Percentiles rank a stretch among this genome's conserved stretches.
phyloP scores from a whole-genome alignment of 2,113 vertebrate species.

The Pterocles gutturalis region DNA sequence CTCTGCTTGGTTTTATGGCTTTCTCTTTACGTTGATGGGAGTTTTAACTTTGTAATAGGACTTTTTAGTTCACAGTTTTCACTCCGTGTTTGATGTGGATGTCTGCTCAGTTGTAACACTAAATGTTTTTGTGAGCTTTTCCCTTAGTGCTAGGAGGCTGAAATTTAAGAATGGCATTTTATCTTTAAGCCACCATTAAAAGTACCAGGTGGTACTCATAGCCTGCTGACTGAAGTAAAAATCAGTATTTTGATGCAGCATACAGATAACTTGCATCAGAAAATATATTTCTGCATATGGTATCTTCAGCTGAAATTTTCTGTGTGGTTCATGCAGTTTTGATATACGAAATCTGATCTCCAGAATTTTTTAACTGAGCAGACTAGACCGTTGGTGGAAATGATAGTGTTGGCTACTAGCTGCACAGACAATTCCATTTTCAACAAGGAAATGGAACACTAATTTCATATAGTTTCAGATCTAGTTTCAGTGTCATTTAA shows the following conservation, averaged over 20 bases:
- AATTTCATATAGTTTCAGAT: not conserved
- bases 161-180: not conserved
- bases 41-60: not conserved
- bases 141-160: not conserved
- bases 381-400: not conserved
- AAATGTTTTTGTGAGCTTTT: conserved; percentile 1
- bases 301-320: not conserved
- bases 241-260: not conserved
- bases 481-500: not conserved
- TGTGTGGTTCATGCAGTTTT: not conserved
- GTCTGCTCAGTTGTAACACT: not conserved
- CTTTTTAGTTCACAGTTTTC: not conserved
- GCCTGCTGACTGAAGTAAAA: not conserved
- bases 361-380: not conserved
- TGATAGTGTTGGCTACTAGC: not conserved
- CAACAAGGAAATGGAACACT: not conserved
- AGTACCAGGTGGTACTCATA: not conserved
- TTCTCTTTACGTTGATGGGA: not conserved
- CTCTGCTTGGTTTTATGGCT: not conserved
- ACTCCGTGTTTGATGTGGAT: not conserved
- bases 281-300: not conserved
- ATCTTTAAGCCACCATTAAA: not conserved
- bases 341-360: not conserved
- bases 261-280: not conserved
- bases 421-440: not conserved